phyloP scores from a whole-genome alignment of 92 coral and sea anemone species.

The Zoanthus sociatus region DNA sequence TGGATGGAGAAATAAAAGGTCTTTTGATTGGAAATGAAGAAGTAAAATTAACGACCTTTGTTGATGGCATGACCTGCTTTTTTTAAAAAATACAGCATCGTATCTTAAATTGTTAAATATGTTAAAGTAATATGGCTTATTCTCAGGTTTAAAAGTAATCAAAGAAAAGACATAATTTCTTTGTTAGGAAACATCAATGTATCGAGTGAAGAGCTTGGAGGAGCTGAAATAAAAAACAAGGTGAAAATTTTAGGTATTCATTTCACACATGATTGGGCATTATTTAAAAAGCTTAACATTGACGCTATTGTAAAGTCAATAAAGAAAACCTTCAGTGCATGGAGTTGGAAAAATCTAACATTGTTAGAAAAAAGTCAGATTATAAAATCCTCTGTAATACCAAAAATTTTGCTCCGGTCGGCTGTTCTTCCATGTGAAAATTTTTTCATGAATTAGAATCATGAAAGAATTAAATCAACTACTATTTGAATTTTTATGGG shows the following conservation, averaged over 20 bases:
- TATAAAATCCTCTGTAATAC: conserved; percentile 30
- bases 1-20: too few species aligned
- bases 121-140: too few species aligned
- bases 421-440: conserved; percentile 21
- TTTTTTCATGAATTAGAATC: too few species aligned
- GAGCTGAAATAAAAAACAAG: conserved; percentile 31
- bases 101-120: too few species aligned
- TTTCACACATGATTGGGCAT: conserved; percentile 22
- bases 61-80: too few species aligned
- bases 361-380: conserved; percentile 49
- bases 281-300: conserved; percentile 33
- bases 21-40: too few species aligned
- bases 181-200: conserved; percentile 35
- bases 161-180: background rate
- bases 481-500: conserved; percentile 34
- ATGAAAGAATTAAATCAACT: conserved; percentile 12
- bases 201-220: conserved; percentile 23
- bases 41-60: too few species aligned
- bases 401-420: conserved; percentile 36
- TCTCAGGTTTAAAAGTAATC: background rate
- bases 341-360: conserved; percentile 43
- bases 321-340: conserved; percentile 1
- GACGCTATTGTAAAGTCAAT: conserved; percentile 8
- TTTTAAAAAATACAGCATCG: too few species aligned
- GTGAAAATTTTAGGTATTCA: conserved; percentile 39